Base-by-base conservation (phyloP, 2,888 invertebrate genomes). In the Noctua janthina region DNA sequence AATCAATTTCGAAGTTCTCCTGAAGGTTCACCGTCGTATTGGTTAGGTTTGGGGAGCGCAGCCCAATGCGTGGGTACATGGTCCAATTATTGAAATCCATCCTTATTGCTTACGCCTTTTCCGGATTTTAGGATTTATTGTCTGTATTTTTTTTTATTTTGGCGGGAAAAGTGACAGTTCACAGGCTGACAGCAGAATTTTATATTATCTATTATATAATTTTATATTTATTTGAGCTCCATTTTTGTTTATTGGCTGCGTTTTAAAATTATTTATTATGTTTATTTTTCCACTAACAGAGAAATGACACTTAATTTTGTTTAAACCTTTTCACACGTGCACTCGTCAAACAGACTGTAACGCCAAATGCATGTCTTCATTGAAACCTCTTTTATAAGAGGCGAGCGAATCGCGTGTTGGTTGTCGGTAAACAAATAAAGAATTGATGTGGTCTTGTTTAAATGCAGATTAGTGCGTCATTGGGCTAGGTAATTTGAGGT, bases 1-100 rank as follows among this genome's bases (percentile, higher is more conserved):
- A 94, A 91, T 98, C 99, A 13, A 97, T 97, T 82, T 97, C 98
- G 56, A 98, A 97, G 90, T 97, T 98, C 29, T 97, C 96, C 72
- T 98, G 98, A 0, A 98, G 97, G 78, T 87, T 95, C 11, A 94
- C 94, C 0, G 95, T 95, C 0, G 93, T 92, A 86, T 97, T 97
- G 0, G 95, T 96, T 5, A 95, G 79, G 88, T 96, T 97, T 3
- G 95, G 94, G 0, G 95, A 95, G 23, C 95, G 92, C 0, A 96
- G 87, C 13, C 95, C 95, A 72, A 92, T 78, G 43, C 85, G 93
- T 0, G 93, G 92, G 87, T 79, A 89, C 11, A 91, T 62, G 0
- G 94, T 94, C 94, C 93, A 95, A 76, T 97, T 59, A 59, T 59
- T 96, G 8, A 83, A 75, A 70, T 95, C 95, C 96, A 96, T 96